Conservation (phyloP, 2,888 invertebrate species). For the Ormyrus pomaceus region DNA sequence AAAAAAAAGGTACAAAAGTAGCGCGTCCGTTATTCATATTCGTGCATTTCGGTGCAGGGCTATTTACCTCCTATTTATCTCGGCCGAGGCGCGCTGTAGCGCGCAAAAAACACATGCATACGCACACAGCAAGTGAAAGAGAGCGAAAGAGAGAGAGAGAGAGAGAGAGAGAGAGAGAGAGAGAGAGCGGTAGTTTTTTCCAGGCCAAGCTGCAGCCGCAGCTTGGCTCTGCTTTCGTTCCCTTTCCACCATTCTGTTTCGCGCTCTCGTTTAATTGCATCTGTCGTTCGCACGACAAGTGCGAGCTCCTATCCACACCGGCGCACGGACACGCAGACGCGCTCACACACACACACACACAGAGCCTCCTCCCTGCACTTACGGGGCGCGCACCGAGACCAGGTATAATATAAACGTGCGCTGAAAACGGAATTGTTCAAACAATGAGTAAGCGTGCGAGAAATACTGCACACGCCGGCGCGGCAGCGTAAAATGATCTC, state of each 20-base stretch:
- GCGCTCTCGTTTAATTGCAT: conserved; percentile 60
- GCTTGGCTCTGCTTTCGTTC: conserved; percentile 23
- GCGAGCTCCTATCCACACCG: conserved; percentile 2
- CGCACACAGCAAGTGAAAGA: not conserved
- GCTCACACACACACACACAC: not conserved
- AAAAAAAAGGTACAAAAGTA: no score
- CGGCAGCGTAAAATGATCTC: conserved; percentile 33
- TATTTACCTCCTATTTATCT: no score
- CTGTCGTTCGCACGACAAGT: conserved; percentile 60
- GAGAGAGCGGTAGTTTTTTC: conserved; percentile 14
- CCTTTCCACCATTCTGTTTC: conserved; percentile 26
- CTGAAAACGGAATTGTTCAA: conserved; percentile 58
- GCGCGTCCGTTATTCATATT: no score
- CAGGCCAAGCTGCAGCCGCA: conserved; percentile 3
- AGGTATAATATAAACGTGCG: conserved; percentile 31
- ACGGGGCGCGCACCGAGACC: not conserved
- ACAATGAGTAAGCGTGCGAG: conserved; percentile 61
- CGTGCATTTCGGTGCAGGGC: no score
- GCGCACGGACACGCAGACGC: conserved; percentile 5
- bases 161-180: not conserved
- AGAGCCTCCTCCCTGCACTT: not conserved
- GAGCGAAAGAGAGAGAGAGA: not conserved
- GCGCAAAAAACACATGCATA: no score
- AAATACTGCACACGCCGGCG: conserved; percentile 1
- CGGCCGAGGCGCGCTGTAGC: no score